Evolutionary conservation across 1,140 invertebrate species (phyloP).

Genomic region (Leptinotarsa texana): DNA sequence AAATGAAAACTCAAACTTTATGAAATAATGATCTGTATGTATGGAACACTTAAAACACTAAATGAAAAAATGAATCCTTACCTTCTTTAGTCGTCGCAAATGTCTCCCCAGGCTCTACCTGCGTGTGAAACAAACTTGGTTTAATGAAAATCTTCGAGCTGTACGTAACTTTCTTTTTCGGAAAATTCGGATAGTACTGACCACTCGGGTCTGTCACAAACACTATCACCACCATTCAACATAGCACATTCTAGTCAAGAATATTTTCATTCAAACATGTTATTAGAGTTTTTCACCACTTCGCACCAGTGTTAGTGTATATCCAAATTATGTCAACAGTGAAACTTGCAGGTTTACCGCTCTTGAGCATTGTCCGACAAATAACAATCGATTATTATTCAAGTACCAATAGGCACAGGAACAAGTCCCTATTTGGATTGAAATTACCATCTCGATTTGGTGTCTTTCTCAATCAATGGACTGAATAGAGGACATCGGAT

Average conservation of each 20-base stretch:
- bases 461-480: neutral
- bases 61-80: constrained; percentile 38
- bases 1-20: no score
- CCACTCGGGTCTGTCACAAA: constrained; percentile 51
- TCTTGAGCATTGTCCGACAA: constrained; percentile 9
- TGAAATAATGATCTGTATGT: no score
- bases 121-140: constrained; percentile 47
- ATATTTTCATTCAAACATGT: constrained; percentile 1
- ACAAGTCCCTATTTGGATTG: constrained; percentile 23
- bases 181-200: constrained; percentile 36
- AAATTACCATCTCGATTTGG: constrained; percentile 28
- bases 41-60: no score
- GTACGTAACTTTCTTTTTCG: constrained; percentile 47
- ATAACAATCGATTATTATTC: constrained; percentile 23
- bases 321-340: constrained; percentile 6
- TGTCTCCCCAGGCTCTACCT: constrained; percentile 52
- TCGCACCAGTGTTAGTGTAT: neutral
- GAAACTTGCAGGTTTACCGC: neutral
- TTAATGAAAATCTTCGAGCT: constrained; percentile 52
- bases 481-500: constrained; percentile 13
- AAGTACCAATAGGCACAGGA: constrained; percentile 24
- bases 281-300: neutral
- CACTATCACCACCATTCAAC: constrained; percentile 57
- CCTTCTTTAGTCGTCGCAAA: constrained; percentile 55
- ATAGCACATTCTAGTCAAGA: constrained; percentile 47